A percentile compares a stretch with the other conserved stretches of the same genome.
These are phyloP conservation scores for Eueides isabella DNA, from an alignment of 1,140 invertebrate species.

Conservation along the genomic window DNA sequence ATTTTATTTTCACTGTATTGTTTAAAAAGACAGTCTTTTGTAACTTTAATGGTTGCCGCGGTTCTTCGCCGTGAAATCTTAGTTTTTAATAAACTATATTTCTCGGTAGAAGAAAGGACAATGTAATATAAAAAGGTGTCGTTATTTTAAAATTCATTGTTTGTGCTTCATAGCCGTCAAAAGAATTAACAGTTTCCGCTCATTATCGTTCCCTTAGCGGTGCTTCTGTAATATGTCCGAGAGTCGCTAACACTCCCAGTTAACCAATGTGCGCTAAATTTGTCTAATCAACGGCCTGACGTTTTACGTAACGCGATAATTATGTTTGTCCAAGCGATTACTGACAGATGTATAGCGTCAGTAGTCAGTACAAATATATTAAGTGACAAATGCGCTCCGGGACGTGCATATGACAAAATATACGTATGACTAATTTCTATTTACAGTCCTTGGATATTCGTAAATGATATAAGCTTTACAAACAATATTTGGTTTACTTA, in stretches of 20 bases:
- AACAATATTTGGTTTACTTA: neutral
- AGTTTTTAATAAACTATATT: conserved; percentile 56
- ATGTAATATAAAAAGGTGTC: conserved; percentile 6
- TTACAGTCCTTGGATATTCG: neutral
- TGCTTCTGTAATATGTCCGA: conserved; percentile 34
- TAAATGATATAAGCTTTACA: conserved; percentile 9
- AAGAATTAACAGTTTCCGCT: conserved; percentile 14
- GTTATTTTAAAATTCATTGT: conserved; percentile 17
- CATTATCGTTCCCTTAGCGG: conserved; percentile 32
- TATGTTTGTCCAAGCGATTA: conserved; percentile 43
- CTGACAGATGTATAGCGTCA: conserved; percentile 33
- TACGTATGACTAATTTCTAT: conserved; percentile 23
- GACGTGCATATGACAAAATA: conserved; percentile 19
- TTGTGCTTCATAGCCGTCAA: neutral
- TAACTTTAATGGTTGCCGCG: conserved; percentile 67
- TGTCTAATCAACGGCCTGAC: conserved; percentile 56
- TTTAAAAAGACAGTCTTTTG: conserved; percentile 74
- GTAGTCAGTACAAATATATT: conserved; percentile 31
- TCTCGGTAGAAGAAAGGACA: neutral
- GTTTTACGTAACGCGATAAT: conserved; percentile 55
- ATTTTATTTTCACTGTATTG: conserved; percentile 80
- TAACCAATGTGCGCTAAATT: conserved; percentile 31
- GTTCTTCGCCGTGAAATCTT: conserved; percentile 57
- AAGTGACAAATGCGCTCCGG: conserved; percentile 25
- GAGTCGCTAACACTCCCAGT: conserved; percentile 53